Percentiles rank a stretch among this genome's conserved stretches.
These are phyloP conservation scores for Spatulosminthurus flaviceps DNA, from an alignment of 2,888 invertebrate genomes.

Conservation along the genomic window DNA sequence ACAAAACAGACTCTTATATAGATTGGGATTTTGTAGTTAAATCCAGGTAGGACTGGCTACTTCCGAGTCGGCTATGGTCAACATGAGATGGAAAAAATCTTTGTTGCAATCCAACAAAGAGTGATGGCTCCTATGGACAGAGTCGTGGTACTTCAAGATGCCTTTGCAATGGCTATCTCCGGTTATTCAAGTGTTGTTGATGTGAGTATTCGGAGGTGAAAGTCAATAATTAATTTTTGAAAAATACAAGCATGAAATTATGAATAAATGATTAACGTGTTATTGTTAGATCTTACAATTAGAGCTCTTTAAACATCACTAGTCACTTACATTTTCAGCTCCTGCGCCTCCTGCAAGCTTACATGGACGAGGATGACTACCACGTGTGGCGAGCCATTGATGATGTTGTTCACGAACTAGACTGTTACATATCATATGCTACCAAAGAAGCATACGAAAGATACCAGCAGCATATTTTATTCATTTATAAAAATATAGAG, in stretches of 20 bases:
- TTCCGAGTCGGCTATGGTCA: constrained; percentile 16
- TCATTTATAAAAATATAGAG: constrained; percentile 19
- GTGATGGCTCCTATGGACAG: background rate
- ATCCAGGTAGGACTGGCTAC: constrained; percentile 22
- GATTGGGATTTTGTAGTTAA: constrained; percentile 21
- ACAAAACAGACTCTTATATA: no score
- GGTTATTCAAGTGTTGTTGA: constrained; percentile 33
- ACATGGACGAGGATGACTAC: background rate
- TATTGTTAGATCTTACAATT: no score
- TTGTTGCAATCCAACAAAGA: background rate
- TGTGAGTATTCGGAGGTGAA: constrained; percentile 1
- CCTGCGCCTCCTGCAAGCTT: background rate
- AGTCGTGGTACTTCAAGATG: constrained; percentile 12
- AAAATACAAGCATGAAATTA: no score
- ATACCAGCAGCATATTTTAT: constrained; percentile 15
- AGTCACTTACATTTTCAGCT: background rate
- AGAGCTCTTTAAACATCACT: no score
- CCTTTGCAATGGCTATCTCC: constrained; percentile 23
- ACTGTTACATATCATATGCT: background rate
- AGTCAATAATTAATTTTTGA: background rate
- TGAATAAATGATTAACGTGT: no score
- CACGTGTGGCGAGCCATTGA: constrained; percentile 36
- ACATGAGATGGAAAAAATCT: background rate
- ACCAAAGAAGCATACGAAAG: background rate
- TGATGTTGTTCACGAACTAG: constrained; percentile 27